phyloP scores from a whole-genome alignment of 2,113 vertebrate species.

The Notothenia rossii region DNA sequence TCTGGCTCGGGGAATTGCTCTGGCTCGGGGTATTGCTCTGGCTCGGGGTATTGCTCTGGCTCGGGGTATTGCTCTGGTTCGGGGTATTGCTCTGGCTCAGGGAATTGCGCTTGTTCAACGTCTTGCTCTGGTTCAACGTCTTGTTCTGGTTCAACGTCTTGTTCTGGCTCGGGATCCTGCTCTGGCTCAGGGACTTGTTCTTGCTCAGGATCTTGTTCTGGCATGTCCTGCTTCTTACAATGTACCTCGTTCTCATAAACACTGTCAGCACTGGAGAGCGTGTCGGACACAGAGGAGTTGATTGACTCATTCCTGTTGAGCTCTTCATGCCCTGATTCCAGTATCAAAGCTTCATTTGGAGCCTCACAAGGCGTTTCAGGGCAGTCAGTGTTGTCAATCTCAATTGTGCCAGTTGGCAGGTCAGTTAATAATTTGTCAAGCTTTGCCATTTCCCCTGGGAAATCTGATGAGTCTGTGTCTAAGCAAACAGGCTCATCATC shows the following conservation, averaged over 20 bases:
- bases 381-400: conserved; percentile 37
- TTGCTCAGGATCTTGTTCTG: conserved; percentile 53
- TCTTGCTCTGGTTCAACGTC: background rate
- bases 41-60: no score
- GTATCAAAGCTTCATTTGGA: conserved; percentile 65
- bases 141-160: background rate
- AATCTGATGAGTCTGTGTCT: conserved; percentile 48
- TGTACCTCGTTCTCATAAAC: conserved; percentile 80
- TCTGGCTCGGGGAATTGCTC: background rate
- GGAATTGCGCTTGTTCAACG: background rate
- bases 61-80: background rate
- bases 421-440: conserved; percentile 46
- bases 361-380: conserved; percentile 36
- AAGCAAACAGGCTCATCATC: conserved; percentile 62
- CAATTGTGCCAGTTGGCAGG: conserved; percentile 23
- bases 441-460: conserved; percentile 25
- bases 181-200: background rate
- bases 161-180: background rate
- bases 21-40: background rate
- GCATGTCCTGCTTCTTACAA: conserved; percentile 61
- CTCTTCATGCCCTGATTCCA: conserved; percentile 67
- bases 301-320: conserved; percentile 82
- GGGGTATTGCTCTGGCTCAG: background rate
- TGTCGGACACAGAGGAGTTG: conserved; percentile 80
- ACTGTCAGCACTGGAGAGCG: conserved; percentile 80